Evolutionary conservation across 2,797 vertebrate genomes (phyloP).

Genomic region (Mormyrus proboscirostris): DNA sequence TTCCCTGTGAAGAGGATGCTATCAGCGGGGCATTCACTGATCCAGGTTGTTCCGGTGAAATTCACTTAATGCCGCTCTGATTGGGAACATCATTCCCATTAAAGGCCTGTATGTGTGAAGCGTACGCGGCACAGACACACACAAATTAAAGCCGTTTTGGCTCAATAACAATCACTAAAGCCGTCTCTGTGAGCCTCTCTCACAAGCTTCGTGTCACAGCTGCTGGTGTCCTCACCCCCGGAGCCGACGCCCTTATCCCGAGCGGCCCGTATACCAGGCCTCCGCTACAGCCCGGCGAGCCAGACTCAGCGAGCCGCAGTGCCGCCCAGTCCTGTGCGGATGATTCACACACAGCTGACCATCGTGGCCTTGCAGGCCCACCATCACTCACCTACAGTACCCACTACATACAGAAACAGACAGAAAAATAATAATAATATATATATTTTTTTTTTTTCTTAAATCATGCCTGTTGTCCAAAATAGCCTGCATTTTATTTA

Average conservation of each 20-base stretch:
- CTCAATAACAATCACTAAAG: not conserved
- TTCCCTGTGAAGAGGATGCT: not conserved
- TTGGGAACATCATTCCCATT: not conserved
- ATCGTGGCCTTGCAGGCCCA: not conserved
- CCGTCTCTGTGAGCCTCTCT: not conserved
- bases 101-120: not conserved
- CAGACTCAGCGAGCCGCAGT: not conserved
- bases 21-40: not conserved
- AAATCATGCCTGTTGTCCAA: not conserved
- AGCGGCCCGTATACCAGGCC: not conserved
- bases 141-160: not conserved
- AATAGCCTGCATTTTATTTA: not conserved
- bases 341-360: not conserved
- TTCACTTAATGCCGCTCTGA: not conserved
- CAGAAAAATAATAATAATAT: not conserved
- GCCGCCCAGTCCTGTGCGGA: not conserved
- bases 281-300: not conserved
- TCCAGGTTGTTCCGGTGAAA: constrained; percentile 32
- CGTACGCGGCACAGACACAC: not conserved
- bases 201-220: not conserved
- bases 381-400: not conserved
- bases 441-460: not conserved
- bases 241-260: not conserved
- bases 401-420: not conserved
- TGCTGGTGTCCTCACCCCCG: not conserved